Percentiles rank a stretch among this genome's conserved stretches.
Evolutionary conservation across 2,113 vertebrate species (phyloP).

Genomic region (Percina caprodes): DNA sequence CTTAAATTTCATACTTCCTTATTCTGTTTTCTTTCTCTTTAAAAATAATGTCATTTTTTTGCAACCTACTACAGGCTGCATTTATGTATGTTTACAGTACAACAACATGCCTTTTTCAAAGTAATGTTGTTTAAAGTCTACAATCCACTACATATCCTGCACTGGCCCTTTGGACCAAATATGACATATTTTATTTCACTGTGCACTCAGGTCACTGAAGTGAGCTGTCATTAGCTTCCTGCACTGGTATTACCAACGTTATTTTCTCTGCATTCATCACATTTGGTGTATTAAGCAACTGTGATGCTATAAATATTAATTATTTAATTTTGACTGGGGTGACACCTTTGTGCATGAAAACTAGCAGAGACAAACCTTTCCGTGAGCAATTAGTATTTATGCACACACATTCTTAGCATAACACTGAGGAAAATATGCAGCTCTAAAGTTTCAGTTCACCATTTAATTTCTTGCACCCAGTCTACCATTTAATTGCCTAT

Average conservation of each 20-base stretch:
- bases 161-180: not conserved
- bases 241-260: not conserved
- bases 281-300: not conserved
- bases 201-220: not conserved
- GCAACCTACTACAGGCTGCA: not conserved
- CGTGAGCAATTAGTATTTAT: slow-evolving; percentile 36
- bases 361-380: slow-evolving; percentile 4
- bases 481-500: slow-evolving; percentile 65
- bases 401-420: slow-evolving; percentile 27
- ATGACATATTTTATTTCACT: not conserved
- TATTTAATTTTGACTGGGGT: not conserved
- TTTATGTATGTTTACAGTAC: not conserved
- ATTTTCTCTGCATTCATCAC: not conserved
- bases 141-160: too few relatives aligned
- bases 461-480: slow-evolving; percentile 61
- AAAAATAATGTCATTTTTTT: not conserved
- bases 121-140: not conserved
- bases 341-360: slow-evolving; percentile 5
- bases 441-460: slow-evolving; percentile 39
- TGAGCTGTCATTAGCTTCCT: not conserved
- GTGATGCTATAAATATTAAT: not conserved
- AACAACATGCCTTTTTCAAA: not conserved
- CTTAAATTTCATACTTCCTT: too few relatives aligned
- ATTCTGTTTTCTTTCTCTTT: not conserved
- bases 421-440: slow-evolving; percentile 35